A percentile compares a stretch with the other conserved stretches of the same genome.
Conservation (phyloP, 2,888 invertebrate genomes). For the Habroteleia sp. region DNA sequence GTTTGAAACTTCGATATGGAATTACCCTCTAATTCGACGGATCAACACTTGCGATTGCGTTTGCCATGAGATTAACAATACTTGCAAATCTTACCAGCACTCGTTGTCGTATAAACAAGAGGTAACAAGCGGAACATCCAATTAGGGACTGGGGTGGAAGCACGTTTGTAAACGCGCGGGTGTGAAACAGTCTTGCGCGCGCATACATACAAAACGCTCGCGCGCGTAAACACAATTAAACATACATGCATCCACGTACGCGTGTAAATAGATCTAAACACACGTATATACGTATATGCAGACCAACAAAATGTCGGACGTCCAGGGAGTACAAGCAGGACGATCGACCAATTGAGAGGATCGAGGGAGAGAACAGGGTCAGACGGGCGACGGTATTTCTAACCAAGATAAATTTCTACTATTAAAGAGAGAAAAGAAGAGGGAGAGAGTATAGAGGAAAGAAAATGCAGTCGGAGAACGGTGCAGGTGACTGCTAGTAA, state of each 20-base stretch:
- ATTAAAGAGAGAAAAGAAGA: constrained; percentile 66
- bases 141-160: constrained; percentile 51
- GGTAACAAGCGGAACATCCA: constrained; percentile 65
- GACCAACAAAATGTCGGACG: constrained; percentile 38
- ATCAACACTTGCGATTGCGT: constrained; percentile 58
- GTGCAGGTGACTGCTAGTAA: constrained; percentile 66
- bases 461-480: constrained; percentile 9
- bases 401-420: constrained; percentile 74
- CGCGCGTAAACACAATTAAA: background rate
- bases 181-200: constrained; percentile 43
- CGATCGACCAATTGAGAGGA: constrained; percentile 41
- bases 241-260: background rate
- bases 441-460: constrained; percentile 29
- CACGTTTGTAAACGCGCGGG: constrained; percentile 52
- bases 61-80: constrained; percentile 61
- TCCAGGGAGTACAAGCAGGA: constrained; percentile 12
- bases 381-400: constrained; percentile 23
- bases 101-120: constrained; percentile 64
- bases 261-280: constrained; percentile 45
- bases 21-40: constrained; percentile 49
- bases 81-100: constrained; percentile 61
- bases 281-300: constrained; percentile 29
- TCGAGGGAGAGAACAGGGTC: constrained; percentile 16
- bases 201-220: constrained; percentile 18
- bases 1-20: constrained; percentile 25